A percentile compares a stretch with the other conserved stretches of the same genome.
These are phyloP conservation scores for Beroe forskalii DNA, from an alignment of 37 sponge, comb jelly and placozoan species.

Conservation along the genomic window DNA sequence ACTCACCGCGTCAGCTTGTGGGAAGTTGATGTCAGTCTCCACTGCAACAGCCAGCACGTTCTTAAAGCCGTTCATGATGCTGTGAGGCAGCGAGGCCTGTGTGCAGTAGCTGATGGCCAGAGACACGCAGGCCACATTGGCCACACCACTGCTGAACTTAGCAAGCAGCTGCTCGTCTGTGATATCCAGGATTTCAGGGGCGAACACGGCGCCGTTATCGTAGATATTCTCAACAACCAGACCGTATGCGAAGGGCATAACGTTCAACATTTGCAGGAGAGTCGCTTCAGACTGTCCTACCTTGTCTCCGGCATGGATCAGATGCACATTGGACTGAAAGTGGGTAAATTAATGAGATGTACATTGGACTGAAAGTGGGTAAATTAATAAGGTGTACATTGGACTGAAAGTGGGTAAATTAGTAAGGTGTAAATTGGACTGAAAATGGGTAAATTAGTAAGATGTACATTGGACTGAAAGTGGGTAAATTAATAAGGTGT, in stretches of 20 bases:
- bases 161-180: conserved; percentile 51
- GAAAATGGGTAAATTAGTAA: no score
- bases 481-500: no score
- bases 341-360: no score
- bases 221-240: conserved; percentile 81
- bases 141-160: conserved; percentile 69
- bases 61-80: conserved; percentile 94
- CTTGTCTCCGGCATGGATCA: conserved; percentile 82
- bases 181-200: conserved; percentile 85
- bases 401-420: no score
- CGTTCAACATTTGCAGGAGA: conserved; percentile 97
- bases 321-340: conserved; percentile 80
- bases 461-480: no score
- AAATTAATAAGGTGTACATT: no score
- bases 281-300: conserved; percentile 95
- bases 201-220: conserved; percentile 87
- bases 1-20: conserved; percentile 81
- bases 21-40: conserved; percentile 93
- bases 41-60: conserved; percentile 92
- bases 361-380: no score
- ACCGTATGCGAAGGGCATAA: conserved; percentile 93
- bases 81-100: conserved; percentile 91
- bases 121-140: conserved; percentile 82
- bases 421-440: no score
- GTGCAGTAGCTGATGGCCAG: conserved; percentile 91